A percentile compares a stretch with the other conserved stretches of the same genome.
Evolutionary conservation across 2,888 invertebrate species (phyloP).

Genomic region (Macaria notata): DNA sequence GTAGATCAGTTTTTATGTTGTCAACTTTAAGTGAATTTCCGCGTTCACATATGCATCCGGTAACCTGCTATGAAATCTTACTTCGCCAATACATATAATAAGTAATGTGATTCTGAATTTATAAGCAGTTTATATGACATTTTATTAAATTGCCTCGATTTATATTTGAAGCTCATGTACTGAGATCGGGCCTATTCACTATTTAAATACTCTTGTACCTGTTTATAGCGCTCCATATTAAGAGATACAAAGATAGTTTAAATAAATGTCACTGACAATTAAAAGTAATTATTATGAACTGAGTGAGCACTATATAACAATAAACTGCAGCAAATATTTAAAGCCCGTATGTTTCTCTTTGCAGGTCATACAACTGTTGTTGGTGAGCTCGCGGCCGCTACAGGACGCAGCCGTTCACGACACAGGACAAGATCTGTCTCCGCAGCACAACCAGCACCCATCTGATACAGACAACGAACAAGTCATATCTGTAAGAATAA

Average conservation of each 20-base stretch:
- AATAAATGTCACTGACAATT: no score
- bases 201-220: no score
- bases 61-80: conserved; percentile 20
- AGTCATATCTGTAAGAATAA: conserved; percentile 81
- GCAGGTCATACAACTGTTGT: conserved; percentile 62
- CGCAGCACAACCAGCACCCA: conserved; percentile 43
- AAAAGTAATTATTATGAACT: no score
- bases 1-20: conserved; percentile 47
- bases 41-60: conserved; percentile 35
- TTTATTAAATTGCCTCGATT: background rate
- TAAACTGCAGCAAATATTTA: no score
- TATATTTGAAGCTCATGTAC: no score
- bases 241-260: no score
- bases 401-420: conserved; percentile 36
- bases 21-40: conserved; percentile 38
- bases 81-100: conserved; percentile 7
- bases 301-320: no score
- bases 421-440: conserved; percentile 36
- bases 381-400: conserved; percentile 54
- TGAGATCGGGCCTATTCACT: no score
- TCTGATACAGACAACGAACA: conserved; percentile 58
- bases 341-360: conserved; percentile 28
- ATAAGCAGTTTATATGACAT: conserved; percentile 15
- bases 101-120: conserved; percentile 8
- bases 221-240: no score